Percentiles rank a stretch among this genome's conserved stretches.
These are phyloP conservation scores for Corbicula japonica DNA, from an alignment of 2,888 invertebrate genomes.

Conservation along the genomic window DNA sequence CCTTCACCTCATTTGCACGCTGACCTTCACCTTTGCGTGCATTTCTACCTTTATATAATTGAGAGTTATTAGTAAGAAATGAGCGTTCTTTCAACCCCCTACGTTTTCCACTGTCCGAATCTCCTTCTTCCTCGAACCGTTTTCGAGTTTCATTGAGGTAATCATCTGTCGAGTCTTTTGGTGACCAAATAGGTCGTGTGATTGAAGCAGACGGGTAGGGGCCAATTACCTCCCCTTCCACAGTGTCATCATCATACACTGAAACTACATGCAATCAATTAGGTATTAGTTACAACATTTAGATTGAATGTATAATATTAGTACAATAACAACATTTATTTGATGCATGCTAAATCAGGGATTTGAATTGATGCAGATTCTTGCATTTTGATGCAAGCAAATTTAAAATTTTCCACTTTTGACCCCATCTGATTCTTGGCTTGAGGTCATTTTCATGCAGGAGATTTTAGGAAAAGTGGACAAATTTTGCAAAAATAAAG, in stretches of 20 bases:
- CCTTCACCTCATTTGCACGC: constrained; percentile 41
- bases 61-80: constrained; percentile 46
- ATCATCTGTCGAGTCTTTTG: constrained; percentile 46
- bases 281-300: background rate
- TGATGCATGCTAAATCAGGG: too few relatives aligned
- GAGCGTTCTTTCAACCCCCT: constrained; percentile 56
- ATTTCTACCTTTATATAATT: constrained; percentile 67
- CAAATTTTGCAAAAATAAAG: too few relatives aligned
- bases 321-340: too few relatives aligned
- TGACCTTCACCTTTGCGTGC: constrained; percentile 58
- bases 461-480: too few relatives aligned
- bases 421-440: too few relatives aligned
- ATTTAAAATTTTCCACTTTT: too few relatives aligned
- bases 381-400: too few relatives aligned
- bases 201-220: constrained; percentile 27
- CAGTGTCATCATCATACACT: constrained; percentile 49
- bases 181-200: constrained; percentile 37
- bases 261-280: constrained; percentile 51
- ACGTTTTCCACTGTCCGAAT: constrained; percentile 57
- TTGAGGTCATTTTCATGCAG: too few relatives aligned
- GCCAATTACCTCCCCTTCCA: constrained; percentile 5
- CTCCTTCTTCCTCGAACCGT: constrained; percentile 56
- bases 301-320: too few relatives aligned
- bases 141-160: constrained; percentile 35
- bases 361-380: too few relatives aligned